phyloP scores from a whole-genome alignment of 2,888 invertebrate genomes.

The Meganola albula region DNA sequence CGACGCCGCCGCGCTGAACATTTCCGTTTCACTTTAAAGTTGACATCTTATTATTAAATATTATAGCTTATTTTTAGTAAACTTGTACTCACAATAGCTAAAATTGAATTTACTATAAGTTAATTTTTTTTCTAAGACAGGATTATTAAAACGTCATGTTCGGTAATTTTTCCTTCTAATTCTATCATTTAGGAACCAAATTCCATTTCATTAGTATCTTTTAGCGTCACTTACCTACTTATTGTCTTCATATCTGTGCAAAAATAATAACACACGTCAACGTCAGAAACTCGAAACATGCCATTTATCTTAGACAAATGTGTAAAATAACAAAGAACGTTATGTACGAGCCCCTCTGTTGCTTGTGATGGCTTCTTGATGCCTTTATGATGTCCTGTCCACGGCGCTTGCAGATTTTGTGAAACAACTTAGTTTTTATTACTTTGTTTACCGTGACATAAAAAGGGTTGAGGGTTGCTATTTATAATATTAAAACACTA shows the following conservation, averaged over 20 bases:
- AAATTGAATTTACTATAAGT: too few species aligned
- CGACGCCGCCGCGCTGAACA: too few species aligned
- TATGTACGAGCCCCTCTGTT: slow-evolving; percentile 52
- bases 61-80: slow-evolving; percentile 9
- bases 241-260: slow-evolving; percentile 7
- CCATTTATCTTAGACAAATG: slow-evolving; percentile 36
- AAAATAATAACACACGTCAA: slow-evolving; percentile 17
- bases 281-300: slow-evolving; percentile 17
- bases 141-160: too few species aligned
- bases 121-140: too few species aligned
- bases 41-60: slow-evolving; percentile 22
- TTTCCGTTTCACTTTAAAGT: slow-evolving; percentile 52
- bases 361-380: slow-evolving; percentile 72
- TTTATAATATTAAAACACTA: too few species aligned
- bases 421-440: too few species aligned
- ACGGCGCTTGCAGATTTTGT: slow-evolving; percentile 47
- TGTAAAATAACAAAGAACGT: slow-evolving; percentile 43
- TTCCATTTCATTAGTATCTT: too few species aligned
- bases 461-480: too few species aligned
- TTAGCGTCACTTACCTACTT: background rate
- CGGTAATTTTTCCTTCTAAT: too few species aligned
- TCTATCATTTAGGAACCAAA: too few species aligned
- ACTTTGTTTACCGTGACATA: too few species aligned
- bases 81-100: background rate
- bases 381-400: slow-evolving; percentile 69